These are phyloP conservation scores for Pyrochroa serraticornis DNA, from an alignment of 2,888 invertebrate species.

Conservation along the genomic window DNA sequence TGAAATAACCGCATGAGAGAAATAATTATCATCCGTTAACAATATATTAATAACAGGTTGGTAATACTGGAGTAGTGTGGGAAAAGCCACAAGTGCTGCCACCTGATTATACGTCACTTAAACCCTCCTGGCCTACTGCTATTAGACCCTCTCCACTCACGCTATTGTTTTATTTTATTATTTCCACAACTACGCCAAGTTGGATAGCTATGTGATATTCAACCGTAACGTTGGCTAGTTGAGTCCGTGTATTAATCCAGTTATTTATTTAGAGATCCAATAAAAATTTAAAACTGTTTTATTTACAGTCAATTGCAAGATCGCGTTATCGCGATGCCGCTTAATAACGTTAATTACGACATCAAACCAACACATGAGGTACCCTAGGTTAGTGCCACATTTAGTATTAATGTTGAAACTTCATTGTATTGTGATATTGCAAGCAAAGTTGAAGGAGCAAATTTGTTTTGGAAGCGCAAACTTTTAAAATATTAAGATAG, in stretches of 20 bases:
- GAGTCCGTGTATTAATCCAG: too few species aligned
- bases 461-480: neutral
- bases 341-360: too few species aligned
- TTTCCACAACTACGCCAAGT: neutral
- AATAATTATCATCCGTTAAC: conserved; percentile 56
- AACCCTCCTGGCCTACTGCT: conserved; percentile 52
- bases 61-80: conserved; percentile 55
- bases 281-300: too few species aligned
- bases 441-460: neutral
- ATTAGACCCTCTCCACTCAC: conserved; percentile 49
- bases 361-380: too few species aligned
- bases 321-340: too few species aligned
- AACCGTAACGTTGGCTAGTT: too few species aligned
- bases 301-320: too few species aligned
- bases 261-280: too few species aligned
- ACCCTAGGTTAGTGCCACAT: too few species aligned
- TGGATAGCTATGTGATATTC: too few species aligned
- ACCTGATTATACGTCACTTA: conserved; percentile 59
- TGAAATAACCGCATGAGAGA: conserved; percentile 45
- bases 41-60: conserved; percentile 58
- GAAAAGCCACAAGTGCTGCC: conserved; percentile 57
- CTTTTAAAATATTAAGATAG: neutral
- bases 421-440: neutral
- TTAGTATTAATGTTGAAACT: too few species aligned
- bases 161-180: conserved; percentile 40